Evolutionary conservation across 2,888 invertebrate genomes (phyloP).

Genomic region (Pecten maximus): DNA sequence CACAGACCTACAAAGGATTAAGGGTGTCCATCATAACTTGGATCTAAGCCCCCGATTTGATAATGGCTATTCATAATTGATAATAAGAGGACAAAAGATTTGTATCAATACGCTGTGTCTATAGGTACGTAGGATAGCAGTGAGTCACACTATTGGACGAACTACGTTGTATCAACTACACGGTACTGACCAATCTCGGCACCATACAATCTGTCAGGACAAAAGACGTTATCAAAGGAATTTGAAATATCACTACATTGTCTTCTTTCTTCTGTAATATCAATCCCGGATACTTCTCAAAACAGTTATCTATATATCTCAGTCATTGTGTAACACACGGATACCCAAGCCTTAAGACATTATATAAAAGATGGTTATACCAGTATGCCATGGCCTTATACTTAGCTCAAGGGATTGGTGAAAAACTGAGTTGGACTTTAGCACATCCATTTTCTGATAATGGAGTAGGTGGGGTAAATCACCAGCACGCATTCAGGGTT

Average conservation of each 20-base stretch:
- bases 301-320: neutral
- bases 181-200: neutral
- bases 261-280: neutral
- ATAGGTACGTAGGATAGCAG: neutral
- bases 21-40: neutral
- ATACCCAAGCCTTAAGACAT: too few species aligned
- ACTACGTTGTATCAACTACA: neutral
- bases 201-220: neutral
- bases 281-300: neutral
- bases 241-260: neutral
- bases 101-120: neutral
- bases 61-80: conserved; percentile 16
- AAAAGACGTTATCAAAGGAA: neutral
- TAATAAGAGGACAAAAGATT: neutral
- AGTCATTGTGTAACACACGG: neutral
- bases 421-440: too few species aligned
- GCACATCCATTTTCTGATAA: too few species aligned
- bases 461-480: too few species aligned
- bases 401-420: too few species aligned
- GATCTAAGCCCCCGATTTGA: conserved; percentile 32
- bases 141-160: neutral
- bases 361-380: too few species aligned
- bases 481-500: too few species aligned
- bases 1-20: neutral
- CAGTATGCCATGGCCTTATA: too few species aligned